Evolutionary conservation across 2,797 vertebrate genomes (phyloP).

Genomic region (Melanotaenia pygmaea): DNA sequence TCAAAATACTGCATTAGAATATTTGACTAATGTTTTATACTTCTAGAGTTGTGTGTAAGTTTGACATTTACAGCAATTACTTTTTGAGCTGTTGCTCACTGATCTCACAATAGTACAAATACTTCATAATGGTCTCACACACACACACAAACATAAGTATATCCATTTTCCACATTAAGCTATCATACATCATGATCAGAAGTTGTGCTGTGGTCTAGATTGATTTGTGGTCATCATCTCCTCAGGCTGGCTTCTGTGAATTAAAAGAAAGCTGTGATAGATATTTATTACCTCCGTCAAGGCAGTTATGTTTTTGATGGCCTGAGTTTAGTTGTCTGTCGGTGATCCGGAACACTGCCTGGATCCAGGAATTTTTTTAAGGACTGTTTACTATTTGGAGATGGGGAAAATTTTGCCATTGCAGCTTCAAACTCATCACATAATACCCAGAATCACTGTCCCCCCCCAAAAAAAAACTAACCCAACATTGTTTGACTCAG

Average conservation of each 20-base stretch:
- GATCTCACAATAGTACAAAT: constrained; percentile 38
- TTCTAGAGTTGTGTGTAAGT: neutral
- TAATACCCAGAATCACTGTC: no score
- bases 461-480: no score
- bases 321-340: no score
- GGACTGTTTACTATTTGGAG: no score
- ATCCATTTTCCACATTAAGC: constrained; percentile 22
- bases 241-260: constrained; percentile 41
- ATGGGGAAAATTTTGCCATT: no score
- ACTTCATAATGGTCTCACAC: constrained; percentile 17
- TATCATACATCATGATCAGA: constrained; percentile 33
- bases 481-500: no score
- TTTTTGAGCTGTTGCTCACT: constrained; percentile 24
- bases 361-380: no score
- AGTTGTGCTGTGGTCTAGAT: constrained; percentile 26
- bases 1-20: neutral
- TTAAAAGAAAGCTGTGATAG: constrained; percentile 45
- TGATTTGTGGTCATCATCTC: constrained; percentile 60
- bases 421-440: no score
- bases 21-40: constrained; percentile 17
- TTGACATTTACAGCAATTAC: constrained; percentile 49
- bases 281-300: neutral
- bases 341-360: no score
- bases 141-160: constrained; percentile 6
- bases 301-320: no score